phyloP scores from a whole-genome alignment of 2,888 invertebrate species.

The Dryococelus australis region DNA sequence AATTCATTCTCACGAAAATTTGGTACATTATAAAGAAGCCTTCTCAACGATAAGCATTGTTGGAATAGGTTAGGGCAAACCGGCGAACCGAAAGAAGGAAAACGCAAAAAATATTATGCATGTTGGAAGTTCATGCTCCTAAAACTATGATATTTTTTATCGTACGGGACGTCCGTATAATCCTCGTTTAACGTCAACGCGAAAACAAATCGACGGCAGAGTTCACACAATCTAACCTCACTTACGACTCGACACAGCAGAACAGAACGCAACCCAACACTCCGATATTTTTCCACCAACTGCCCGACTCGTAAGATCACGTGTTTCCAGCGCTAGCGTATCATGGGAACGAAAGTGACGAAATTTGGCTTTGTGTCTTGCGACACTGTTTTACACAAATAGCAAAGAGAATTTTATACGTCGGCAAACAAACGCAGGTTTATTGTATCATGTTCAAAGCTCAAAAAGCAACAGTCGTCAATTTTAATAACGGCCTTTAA shows the following conservation, averaged over 20 bases:
- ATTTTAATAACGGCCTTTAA: not conserved
- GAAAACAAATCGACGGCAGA: not conserved
- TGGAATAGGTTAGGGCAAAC: not conserved
- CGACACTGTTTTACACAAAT: not conserved
- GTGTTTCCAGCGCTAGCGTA: not conserved
- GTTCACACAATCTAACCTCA: not conserved
- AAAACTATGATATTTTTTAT: not conserved
- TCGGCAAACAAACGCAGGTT: not conserved
- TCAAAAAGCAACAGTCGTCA: not conserved
- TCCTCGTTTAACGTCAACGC: not conserved
- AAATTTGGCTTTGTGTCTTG: not conserved
- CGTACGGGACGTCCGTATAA: not conserved
- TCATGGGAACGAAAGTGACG: conserved; percentile 6
- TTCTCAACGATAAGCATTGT: not conserved
- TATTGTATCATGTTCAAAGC: not conserved
- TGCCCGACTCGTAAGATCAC: not conserved
- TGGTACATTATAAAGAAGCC: not conserved
- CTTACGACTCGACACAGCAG: not conserved
- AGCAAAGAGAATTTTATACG: not conserved
- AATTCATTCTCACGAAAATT: not conserved
- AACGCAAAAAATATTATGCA: not conserved
- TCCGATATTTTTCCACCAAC: not conserved
- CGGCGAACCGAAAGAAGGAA: not conserved
- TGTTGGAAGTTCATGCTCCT: not conserved
- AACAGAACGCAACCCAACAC: not conserved